Conservation (phyloP, 1,140 invertebrate genomes). For the Stenopsyche tienmushanensis region DNA sequence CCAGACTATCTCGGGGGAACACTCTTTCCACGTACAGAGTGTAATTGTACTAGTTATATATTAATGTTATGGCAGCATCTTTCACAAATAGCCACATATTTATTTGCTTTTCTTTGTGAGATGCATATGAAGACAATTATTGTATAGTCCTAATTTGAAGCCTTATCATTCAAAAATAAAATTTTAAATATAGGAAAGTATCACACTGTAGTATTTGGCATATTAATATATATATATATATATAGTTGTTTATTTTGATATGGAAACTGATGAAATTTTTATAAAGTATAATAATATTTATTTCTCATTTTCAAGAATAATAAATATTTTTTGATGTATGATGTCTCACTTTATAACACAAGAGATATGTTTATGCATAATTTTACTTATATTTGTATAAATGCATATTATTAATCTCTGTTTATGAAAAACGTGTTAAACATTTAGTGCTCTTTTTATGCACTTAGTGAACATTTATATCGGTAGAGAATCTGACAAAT, state of each 20-base stretch:
- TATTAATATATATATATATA: constrained; percentile 17
- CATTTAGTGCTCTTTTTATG: background rate
- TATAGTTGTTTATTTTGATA: background rate
- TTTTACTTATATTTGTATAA: too few species aligned
- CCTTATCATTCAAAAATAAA: constrained; percentile 15
- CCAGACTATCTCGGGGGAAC: background rate
- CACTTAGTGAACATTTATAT: background rate
- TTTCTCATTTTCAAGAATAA: background rate
- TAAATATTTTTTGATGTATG: background rate
- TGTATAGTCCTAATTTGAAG: constrained; percentile 22
- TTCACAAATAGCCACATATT: background rate
- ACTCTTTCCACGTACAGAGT: too few species aligned
- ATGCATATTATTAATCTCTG: too few species aligned
- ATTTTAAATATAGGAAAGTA: constrained; percentile 13
- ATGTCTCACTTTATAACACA: background rate
- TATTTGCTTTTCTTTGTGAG: constrained; percentile 8
- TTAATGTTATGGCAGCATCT: background rate
- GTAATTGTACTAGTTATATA: background rate
- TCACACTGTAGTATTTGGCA: constrained; percentile 1
- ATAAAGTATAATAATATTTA: background rate
- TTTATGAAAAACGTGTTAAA: background rate
- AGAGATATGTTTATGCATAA: too few species aligned
- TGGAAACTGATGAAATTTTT: background rate
- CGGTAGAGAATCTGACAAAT: too few species aligned
- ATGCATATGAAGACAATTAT: background rate